These are phyloP conservation scores for Andinoacara biseriatus DNA, from an alignment of 2,113 vertebrate genomes.

Conservation along the genomic window DNA sequence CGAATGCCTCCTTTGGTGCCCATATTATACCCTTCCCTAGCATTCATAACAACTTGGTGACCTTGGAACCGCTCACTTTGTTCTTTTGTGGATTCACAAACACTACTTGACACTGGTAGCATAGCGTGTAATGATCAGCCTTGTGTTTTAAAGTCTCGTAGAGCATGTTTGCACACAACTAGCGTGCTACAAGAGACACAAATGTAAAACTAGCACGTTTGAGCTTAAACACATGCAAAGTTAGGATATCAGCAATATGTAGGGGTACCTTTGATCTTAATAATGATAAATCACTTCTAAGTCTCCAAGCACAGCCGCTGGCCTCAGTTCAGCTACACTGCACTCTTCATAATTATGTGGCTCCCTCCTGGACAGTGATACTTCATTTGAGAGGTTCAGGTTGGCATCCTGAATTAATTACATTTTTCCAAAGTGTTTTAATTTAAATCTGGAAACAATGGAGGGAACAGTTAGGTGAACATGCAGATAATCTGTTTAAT, in stretches of 20 bases:
- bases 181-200: neutral
- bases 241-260: constrained; percentile 13
- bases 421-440: constrained; percentile 13
- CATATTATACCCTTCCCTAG: constrained; percentile 5
- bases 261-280: constrained; percentile 17
- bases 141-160: neutral
- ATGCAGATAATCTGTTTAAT: neutral
- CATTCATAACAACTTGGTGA: neutral
- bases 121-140: neutral
- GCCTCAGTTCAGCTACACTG: constrained; percentile 24
- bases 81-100: neutral
- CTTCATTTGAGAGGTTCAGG: constrained; percentile 34
- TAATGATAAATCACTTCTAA: constrained; percentile 45
- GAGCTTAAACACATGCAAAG: neutral
- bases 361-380: constrained; percentile 35
- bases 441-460: constrained; percentile 36
- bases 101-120: neutral
- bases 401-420: constrained; percentile 42
- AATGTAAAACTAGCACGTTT: neutral
- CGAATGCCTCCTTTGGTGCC: neutral
- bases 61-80: neutral
- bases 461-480: constrained; percentile 2
- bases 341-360: constrained; percentile 43
- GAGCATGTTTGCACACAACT: neutral
- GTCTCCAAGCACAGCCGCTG: neutral